Evolutionary conservation across 2,113 vertebrate genomes (phyloP), one percentile per base, ranked within the genome.

Genomic region (Brachypteracias leptosomus): DNA sequence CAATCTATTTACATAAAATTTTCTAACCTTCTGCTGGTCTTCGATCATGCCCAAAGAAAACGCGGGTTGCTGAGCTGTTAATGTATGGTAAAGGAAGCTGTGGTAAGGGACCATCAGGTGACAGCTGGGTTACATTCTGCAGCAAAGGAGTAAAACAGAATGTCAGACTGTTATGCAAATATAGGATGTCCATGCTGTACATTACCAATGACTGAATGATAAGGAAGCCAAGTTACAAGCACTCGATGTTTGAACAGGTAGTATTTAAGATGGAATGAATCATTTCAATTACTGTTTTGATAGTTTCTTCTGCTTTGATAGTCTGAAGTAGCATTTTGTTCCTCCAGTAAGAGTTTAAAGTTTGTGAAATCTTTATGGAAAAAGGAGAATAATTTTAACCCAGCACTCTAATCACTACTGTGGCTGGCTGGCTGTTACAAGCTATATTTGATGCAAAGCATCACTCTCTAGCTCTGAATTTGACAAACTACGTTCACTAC

Each of bases 31-130:
- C 98, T 75, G 99, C 98, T 52, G 99, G 99, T 93, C 99, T 98
- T 89, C 99, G 98, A 90, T 99, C 99, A 25, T 99, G 99, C 59
- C 99, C 99, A 58, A 99, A 99, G 97, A 99, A 99, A 83, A 99
- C 98, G 8, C 99, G 98, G 4, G 99, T 99, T 86, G 98, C 98
- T 74, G 98, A 97, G 92, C 98, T 99, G 90, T 99, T 98, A 97
- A 99, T 99, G 77, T 98, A 99, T 5, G 99, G 99, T 63, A 99
- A 98, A 52, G 99, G 99, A 95, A 99, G 98, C 92, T 99, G 98
- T 18, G 99, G 99, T 44, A 99, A 97, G 66, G 97, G 90, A 44
- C 95, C 97, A 74, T 96, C 97, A 76, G 89, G 98, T 65, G 98
- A 98, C 1, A 98, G 93, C 57, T 98, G 98, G 57, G 98, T 97